Evolutionary conservation across 2,888 invertebrate species (phyloP).

Genomic region (Caenorhabditis sp.): DNA sequence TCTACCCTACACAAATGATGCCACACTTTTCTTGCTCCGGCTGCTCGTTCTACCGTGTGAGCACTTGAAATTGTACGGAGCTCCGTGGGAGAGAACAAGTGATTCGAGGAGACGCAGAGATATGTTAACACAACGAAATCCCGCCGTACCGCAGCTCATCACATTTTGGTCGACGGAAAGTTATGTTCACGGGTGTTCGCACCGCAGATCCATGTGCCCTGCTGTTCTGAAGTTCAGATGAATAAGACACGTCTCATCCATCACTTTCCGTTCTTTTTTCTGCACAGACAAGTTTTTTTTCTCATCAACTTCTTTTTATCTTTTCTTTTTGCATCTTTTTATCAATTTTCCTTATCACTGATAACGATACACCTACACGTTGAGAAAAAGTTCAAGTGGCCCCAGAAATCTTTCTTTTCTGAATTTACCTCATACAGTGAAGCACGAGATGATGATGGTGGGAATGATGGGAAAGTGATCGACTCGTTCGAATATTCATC

Average conservation of each 20-base stretch:
- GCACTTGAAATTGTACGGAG: constrained; percentile 61
- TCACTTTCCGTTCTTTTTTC: constrained; percentile 30
- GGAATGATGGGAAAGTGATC: background rate
- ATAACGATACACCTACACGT: constrained; percentile 6
- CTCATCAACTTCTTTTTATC: constrained; percentile 2
- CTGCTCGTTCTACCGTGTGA: constrained; percentile 42
- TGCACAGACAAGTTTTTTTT: constrained; percentile 38
- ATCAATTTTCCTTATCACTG: constrained; percentile 24
- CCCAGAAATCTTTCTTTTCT: no score
- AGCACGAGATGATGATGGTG: no score
- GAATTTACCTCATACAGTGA: no score
- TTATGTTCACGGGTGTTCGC: constrained; percentile 32
- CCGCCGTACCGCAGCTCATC: constrained; percentile 29
- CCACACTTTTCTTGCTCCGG: constrained; percentile 30
- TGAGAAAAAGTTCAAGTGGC: constrained; percentile 19
- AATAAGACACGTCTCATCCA: constrained; percentile 8
- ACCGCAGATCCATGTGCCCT: constrained; percentile 19
- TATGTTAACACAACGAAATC: constrained; percentile 45
- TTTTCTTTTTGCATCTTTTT: no score
- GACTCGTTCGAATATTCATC: background rate
- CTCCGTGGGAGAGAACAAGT: constrained; percentile 1
- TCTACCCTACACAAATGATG: background rate
- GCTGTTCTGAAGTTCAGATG: constrained; percentile 28
- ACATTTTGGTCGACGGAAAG: constrained; percentile 31
- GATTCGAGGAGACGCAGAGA: constrained; percentile 35